phyloP scores from a whole-genome alignment of 2,113 vertebrate genomes.

The Oplegnathus fasciatus region DNA sequence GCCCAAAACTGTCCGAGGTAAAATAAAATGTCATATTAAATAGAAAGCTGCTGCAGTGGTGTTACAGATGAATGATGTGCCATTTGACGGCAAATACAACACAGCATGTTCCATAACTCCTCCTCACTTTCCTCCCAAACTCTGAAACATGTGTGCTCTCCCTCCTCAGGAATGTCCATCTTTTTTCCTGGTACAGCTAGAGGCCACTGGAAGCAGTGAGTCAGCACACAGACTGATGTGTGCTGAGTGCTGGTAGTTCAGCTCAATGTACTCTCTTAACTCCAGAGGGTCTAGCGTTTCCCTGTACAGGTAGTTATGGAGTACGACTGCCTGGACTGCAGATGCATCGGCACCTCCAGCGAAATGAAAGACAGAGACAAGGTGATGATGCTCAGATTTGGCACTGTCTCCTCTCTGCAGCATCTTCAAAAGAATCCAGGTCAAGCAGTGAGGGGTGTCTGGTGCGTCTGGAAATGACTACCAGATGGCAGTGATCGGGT shows the following conservation, averaged over 20 bases:
- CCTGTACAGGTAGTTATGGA: not conserved
- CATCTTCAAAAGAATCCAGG: slow-evolving; percentile 80
- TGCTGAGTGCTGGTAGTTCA: slow-evolving; percentile 25
- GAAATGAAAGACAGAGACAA: slow-evolving; percentile 35
- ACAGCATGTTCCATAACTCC: slow-evolving; percentile 59
- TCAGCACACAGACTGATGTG: slow-evolving; percentile 70
- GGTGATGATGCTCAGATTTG: slow-evolving; percentile 64
- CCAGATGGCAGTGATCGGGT: slow-evolving; percentile 81
- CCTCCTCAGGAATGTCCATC: slow-evolving; percentile 75
- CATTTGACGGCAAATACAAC: slow-evolving; percentile 61
- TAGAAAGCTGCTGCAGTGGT: slow-evolving; percentile 46
- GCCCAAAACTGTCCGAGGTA: slow-evolving; percentile 21
- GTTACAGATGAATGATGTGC: slow-evolving; percentile 58
- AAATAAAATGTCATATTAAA: slow-evolving; percentile 58
- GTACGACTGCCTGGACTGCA: slow-evolving; percentile 10
- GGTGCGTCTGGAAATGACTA: slow-evolving; percentile 75
- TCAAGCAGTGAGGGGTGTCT: slow-evolving; percentile 73
- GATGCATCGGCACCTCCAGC: not conserved
- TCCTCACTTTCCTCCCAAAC: slow-evolving; percentile 57
- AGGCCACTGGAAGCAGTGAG: slow-evolving; percentile 75
- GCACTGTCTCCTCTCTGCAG: slow-evolving; percentile 46
- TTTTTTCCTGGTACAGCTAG: slow-evolving; percentile 60
- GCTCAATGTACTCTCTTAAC: not conserved
- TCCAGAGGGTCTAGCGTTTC: not conserved
- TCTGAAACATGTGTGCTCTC: slow-evolving; percentile 55